Base-by-base conservation (phyloP, 2,888 invertebrate genomes). In the Cactoblastis cactorum region DNA sequence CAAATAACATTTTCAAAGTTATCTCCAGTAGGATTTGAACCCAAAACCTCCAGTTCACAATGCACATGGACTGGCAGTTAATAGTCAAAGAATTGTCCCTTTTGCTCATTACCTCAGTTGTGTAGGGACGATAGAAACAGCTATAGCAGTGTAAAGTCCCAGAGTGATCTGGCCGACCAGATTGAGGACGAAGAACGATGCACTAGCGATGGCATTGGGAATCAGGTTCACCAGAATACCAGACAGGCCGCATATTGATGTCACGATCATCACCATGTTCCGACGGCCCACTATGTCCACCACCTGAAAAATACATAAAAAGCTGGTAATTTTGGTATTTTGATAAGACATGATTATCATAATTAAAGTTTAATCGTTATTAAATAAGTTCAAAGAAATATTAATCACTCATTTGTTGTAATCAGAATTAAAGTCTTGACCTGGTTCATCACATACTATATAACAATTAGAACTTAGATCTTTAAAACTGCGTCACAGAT, bases 221-320 rank as follows among this genome's bases (percentile, higher is more conserved):
- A 91, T 71, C 74, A 90, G 92, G 62, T 92, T 91, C 17, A 92
- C 77, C 4, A 76, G 66, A 1, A 85, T 72, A 1, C 90, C 81
- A 38, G 87, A 83, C 0, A 80, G 17, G 3, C 90, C 90, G 3
- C 90, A 83, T 0, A 90, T 22, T 0, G 86, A 12, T 32, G 79
- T 74, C 69, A 49, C 67, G 68, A 67, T 58, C 76, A 84, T 61
- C 28, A 81, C 53, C 0, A 83, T 57, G 54, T 74, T 80, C 55
- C 86, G 87, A 45, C 91, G 90, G 18, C 91, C 91, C 2, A 88
- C 53, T 32, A 41, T 37, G 51, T 66, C 64, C 17, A 74, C 50
- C 3, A 67, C 38, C 74, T 72, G 52, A 43, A 47, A 28, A n/a
- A 12, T 22, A 41, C 3, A 41, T 41, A 12, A n/a, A n/a, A n/a